phyloP scores from a whole-genome alignment of 2,888 invertebrate genomes.

The Leptodirus hochenwartii region DNA sequence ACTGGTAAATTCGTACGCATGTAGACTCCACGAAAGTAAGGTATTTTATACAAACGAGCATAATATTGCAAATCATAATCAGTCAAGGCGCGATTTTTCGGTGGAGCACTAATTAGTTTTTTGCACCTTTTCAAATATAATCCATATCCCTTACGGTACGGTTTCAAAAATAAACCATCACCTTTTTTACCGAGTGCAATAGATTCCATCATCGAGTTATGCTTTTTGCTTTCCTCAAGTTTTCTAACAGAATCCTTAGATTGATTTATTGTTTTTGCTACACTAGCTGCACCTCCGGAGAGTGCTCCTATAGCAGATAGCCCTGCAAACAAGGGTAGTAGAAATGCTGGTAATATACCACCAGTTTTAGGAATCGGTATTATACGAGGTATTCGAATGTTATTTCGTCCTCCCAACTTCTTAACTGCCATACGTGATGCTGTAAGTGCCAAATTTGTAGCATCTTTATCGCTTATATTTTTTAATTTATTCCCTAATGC shows the following conservation, averaged over 20 bases:
- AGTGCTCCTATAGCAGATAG: constrained; percentile 20
- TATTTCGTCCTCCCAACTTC: constrained; percentile 5
- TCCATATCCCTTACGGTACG: constrained; percentile 14
- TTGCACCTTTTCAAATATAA: no score
- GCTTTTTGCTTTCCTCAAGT: constrained; percentile 18
- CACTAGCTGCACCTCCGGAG: constrained; percentile 20
- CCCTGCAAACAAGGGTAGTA: constrained; percentile 21
- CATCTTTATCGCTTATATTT: no score
- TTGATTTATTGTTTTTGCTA: constrained; percentile 20
- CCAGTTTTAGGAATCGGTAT: constrained; percentile 20
- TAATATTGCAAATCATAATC: no score
- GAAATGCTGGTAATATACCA: constrained; percentile 19
- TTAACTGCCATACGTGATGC: constrained; percentile 7
- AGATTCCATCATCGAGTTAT: constrained; percentile 22
- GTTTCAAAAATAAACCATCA: constrained; percentile 19
- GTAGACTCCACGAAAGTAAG: no score
- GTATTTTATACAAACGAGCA: no score
- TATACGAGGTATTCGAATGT: no score
- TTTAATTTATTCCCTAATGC: no score
- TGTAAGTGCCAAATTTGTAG: no score
- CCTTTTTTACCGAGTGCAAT: constrained; percentile 17
- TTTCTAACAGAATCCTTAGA: constrained; percentile 18
- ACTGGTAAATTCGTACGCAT: no score
- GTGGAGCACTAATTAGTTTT: no score
- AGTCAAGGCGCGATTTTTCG: no score